Evolutionary conservation across 2,888 invertebrate genomes (phyloP).

Genomic region (Dryocosmus kuriphilus): DNA sequence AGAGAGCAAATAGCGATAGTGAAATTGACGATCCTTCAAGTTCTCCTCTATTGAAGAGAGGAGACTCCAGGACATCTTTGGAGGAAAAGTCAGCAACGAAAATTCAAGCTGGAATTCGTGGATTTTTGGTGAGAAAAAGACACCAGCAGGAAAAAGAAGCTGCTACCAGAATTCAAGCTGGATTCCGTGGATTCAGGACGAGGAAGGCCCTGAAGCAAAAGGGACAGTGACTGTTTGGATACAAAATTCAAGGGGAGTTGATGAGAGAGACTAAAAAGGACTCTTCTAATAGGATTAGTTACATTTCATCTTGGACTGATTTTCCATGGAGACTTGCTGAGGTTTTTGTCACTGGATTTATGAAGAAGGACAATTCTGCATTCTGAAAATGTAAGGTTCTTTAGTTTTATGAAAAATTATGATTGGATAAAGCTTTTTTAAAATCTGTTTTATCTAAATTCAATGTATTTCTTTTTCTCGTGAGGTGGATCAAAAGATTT

Average conservation of each 20-base stretch:
- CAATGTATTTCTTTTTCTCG: no score
- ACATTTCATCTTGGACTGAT: slow-evolving; percentile 26
- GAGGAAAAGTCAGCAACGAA: slow-evolving; percentile 79
- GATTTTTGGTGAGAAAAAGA: slow-evolving; percentile 82
- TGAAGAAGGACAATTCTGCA: background rate
- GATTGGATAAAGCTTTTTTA: background rate
- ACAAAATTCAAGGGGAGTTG: background rate
- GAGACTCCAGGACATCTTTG: slow-evolving; percentile 54
- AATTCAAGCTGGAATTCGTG: slow-evolving; percentile 85
- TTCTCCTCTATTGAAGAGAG: slow-evolving; percentile 50
- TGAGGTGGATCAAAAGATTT: no score
- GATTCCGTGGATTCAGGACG: slow-evolving; percentile 73
- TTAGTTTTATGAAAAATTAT: background rate
- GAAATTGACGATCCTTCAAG: slow-evolving; percentile 38
- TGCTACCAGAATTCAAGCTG: slow-evolving; percentile 74
- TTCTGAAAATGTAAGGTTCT: background rate
- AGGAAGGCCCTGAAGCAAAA: slow-evolving; percentile 71
- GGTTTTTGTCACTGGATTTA: slow-evolving; percentile 8
- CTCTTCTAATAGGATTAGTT: slow-evolving; percentile 25
- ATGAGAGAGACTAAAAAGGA: slow-evolving; percentile 37
- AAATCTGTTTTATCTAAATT: no score
- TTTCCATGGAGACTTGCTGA: slow-evolving; percentile 20
- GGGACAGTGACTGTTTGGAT: slow-evolving; percentile 59
- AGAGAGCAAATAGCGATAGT: slow-evolving; percentile 40
- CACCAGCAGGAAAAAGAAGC: slow-evolving; percentile 75